phyloP scores from a whole-genome alignment of 2,113 vertebrate genomes.

The Microcebus ravelobensis region DNA sequence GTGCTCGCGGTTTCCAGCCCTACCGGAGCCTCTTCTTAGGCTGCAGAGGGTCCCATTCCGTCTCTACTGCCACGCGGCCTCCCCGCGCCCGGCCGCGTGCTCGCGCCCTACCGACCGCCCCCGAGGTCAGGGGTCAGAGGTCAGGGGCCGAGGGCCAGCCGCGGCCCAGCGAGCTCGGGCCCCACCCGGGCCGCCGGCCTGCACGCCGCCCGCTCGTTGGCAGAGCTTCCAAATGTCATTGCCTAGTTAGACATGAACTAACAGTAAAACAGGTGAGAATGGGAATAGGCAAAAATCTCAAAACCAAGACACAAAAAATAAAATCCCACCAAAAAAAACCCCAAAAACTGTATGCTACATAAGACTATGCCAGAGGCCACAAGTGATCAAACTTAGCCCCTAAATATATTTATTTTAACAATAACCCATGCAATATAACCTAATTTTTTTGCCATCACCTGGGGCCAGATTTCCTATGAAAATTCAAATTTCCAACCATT shows the following conservation, averaged over 20 bases:
- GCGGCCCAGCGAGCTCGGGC: too few species aligned
- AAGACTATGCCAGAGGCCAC: background rate
- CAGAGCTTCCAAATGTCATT: background rate
- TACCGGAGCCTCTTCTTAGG: background rate
- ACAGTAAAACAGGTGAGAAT: background rate
- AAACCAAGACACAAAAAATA: background rate
- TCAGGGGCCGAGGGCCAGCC: too few species aligned
- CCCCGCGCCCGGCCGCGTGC: too few species aligned
- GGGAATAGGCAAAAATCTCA: background rate
- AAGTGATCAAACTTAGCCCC: background rate
- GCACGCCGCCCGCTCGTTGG: too few species aligned
- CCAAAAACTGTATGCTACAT: background rate
- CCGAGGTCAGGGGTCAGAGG: too few species aligned
- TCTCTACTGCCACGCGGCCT: background rate
- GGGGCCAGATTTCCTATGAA: background rate
- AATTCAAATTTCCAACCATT: background rate
- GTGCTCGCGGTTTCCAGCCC: background rate
- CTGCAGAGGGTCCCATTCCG: background rate
- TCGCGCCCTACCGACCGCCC: too few species aligned
- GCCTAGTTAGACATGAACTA: background rate
- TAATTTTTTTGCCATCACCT: background rate
- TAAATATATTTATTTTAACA: conserved; percentile 23
- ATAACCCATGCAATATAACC: background rate
- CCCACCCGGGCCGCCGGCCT: too few species aligned
- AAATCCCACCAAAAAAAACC: background rate